Evolutionary conservation across 1,140 invertebrate genomes (phyloP).

Genomic region (Drosophila littoralis): DNA sequence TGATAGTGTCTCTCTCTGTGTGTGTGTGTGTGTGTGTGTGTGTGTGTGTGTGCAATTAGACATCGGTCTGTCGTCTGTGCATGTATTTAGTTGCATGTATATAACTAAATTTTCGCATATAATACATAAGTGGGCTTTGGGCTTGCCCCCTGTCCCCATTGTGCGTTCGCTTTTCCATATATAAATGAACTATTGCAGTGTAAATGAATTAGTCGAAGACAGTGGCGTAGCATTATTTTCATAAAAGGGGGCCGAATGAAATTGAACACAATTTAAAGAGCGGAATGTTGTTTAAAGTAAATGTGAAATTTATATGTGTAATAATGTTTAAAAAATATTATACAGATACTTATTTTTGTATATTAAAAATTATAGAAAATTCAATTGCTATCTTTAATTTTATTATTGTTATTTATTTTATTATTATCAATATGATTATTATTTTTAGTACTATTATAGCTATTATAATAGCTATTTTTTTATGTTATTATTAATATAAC

Average conservation of each 20-base stretch:
- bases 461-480: not conserved
- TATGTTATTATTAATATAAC: not conserved
- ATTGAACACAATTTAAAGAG: too few species aligned
- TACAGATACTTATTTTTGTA: too few species aligned
- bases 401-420: too few species aligned
- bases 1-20: conserved; percentile 51
- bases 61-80: conserved; percentile 79
- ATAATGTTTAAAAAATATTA: too few species aligned
- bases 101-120: conserved; percentile 77
- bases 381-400: too few species aligned
- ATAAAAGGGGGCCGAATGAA: not conserved
- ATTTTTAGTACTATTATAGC: not conserved
- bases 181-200: conserved; percentile 83
- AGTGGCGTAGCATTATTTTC: conserved; percentile 27
- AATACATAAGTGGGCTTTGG: conserved; percentile 75
- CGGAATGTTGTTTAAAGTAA: too few species aligned
- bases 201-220: conserved; percentile 77
- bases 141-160: conserved; percentile 38
- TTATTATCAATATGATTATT: too few species aligned
- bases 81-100: conserved; percentile 82
- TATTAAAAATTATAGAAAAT: too few species aligned
- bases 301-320: too few species aligned
- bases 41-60: conserved; percentile 79
- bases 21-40: conserved; percentile 41
- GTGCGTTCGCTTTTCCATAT: conserved; percentile 69